Conservation (phyloP, 2,888 invertebrate species). For the Parnassius orleans region DNA sequence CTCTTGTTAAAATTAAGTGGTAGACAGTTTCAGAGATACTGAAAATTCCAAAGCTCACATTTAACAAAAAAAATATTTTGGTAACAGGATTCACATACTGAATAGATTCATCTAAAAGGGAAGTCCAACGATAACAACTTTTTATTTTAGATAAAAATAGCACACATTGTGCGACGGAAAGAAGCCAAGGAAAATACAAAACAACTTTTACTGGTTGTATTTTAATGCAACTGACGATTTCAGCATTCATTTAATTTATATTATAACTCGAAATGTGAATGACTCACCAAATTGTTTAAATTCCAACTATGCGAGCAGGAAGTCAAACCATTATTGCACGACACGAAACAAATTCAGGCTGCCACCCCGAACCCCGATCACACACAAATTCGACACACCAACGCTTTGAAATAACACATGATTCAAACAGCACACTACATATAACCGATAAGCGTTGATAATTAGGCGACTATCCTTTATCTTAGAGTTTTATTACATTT, state of each 20-base stretch:
- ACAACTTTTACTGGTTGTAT: conserved; percentile 29
- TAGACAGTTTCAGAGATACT: background rate
- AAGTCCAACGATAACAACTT: background rate
- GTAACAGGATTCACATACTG: background rate
- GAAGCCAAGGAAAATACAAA: conserved; percentile 19
- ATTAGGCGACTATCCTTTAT: conserved; percentile 39
- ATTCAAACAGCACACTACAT: conserved; percentile 35
- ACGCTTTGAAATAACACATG: conserved; percentile 58
- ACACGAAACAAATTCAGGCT: conserved; percentile 68
- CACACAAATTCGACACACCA: conserved; percentile 58
- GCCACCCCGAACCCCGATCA: conserved; percentile 57
- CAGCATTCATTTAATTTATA: conserved; percentile 18
- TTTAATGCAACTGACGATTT: conserved; percentile 22
- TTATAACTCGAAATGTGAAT: conserved; percentile 52
- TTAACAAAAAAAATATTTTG: background rate
- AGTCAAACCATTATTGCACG: conserved; percentile 69
- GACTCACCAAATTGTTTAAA: conserved; percentile 79
- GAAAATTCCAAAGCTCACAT: background rate
- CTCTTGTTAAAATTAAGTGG: no score
- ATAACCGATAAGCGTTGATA: conserved; percentile 45
- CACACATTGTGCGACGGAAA: background rate
- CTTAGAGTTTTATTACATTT: conserved; percentile 39
- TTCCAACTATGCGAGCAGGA: conserved; percentile 75
- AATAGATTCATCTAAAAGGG: background rate
- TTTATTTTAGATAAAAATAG: conserved; percentile 16